Base-by-base conservation (phyloP, 2,888 invertebrate species). In the Apamea monoglypha region DNA sequence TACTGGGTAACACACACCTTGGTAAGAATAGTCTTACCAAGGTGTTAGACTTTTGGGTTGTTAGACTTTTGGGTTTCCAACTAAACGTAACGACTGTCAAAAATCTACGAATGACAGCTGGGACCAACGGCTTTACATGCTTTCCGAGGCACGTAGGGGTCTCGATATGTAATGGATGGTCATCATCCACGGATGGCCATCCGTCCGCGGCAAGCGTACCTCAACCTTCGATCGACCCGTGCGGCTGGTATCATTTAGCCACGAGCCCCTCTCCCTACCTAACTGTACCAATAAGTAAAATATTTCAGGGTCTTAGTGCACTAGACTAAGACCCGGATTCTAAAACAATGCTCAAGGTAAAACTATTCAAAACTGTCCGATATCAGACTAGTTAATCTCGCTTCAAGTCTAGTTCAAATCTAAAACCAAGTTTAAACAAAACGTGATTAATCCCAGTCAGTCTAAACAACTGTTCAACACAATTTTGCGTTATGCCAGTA, bases 401-500 rank as follows among this genome's bases (percentile, higher is more conserved):
- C 21, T 74, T 29, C 53, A 63, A n/a, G 44, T 63, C 6, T 32
- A 63, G 16, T 14, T 18, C 18, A 25, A 75, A 29, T 29, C 36
- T 61, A 4, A 76, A 61, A 47, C 71, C 18, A 21, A 21, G 18
- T 61, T 53, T 36, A 47, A 32, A 64, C 64, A 21, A 25, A 47
- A 66, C 29, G 56, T 56, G 44, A 47, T 82, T 76, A 56, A 66
- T 50, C 56, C 25, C 21, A 14, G 32, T 40, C 32, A 76, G 0
- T 25, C n/a, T 44, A 47, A 59, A 66, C 36, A 32, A 76, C 7
- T 66, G 77, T 67, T 66, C 5, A 59, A 50, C 36, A 32, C 21
- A 32, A 59, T 83, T 59, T 50, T 29, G 36, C n/a, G 25, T 59
- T 53, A 16, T 61, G 36, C 29, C 78, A 36, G 83, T 67, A n/a